Percentiles rank a stretch among this genome's conserved stretches.
Evolutionary conservation across 2,888 invertebrate genomes (phyloP).

Genomic region (Chrysodeixis includens): DNA sequence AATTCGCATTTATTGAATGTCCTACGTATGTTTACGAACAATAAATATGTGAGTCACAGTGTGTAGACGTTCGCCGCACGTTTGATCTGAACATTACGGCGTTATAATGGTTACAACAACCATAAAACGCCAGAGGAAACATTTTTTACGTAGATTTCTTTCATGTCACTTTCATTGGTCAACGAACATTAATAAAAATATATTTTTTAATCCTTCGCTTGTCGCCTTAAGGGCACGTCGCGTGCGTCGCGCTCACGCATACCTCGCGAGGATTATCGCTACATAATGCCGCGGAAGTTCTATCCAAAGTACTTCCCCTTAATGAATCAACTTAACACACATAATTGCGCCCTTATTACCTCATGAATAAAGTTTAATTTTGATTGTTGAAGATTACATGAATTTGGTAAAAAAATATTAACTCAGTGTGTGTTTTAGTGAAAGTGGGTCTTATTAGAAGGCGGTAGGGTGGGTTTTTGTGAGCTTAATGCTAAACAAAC

Average conservation of each 20-base stretch:
- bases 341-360: constrained; percentile 69
- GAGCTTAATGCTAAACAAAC: constrained; percentile 46
- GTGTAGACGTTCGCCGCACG: constrained; percentile 17
- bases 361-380: constrained; percentile 59
- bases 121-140: constrained; percentile 29
- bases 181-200: constrained; percentile 65
- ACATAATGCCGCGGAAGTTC: constrained; percentile 76
- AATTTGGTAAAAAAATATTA: constrained; percentile 56
- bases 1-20: not conserved
- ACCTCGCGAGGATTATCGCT: constrained; percentile 77
- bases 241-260: constrained; percentile 78
- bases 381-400: constrained; percentile 32
- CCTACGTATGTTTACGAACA: not conserved
- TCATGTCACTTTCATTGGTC: constrained; percentile 68
- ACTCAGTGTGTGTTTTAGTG: constrained; percentile 31
- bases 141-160: constrained; percentile 48
- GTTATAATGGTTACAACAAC: constrained; percentile 22
- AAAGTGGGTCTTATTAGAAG: constrained; percentile 43
- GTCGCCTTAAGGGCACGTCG: constrained; percentile 73
- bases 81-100: constrained; percentile 35
- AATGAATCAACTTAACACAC: constrained; percentile 67
- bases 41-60: constrained; percentile 14
- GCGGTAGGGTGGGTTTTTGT: constrained; percentile 46
- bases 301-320: constrained; percentile 76
- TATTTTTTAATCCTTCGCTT: constrained; percentile 72